Percentiles rank a stretch among this genome's conserved stretches.
Conservation (phyloP, 1,140 invertebrate genomes). For the Conus betulinus region DNA sequence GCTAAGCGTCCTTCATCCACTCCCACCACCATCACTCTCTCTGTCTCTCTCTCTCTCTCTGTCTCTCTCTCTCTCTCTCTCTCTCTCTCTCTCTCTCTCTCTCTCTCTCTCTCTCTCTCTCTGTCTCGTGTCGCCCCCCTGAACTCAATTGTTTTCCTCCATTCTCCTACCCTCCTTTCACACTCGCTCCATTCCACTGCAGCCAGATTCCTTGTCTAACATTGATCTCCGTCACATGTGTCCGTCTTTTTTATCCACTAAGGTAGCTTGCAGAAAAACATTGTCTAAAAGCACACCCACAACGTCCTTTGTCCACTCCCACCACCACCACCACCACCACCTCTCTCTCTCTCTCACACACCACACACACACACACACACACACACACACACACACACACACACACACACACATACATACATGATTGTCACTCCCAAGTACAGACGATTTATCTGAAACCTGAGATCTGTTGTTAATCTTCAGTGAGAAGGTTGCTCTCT, state of each 20-base stretch:
- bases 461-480: too few relatives aligned
- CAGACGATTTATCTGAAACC: neutral
- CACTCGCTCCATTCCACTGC: neutral
- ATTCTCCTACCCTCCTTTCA: neutral
- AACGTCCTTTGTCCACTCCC: neutral
- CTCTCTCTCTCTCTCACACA: too few relatives aligned
- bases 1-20: neutral
- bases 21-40: neutral
- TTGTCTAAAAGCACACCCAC: too few relatives aligned
- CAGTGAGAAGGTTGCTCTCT: too few relatives aligned
- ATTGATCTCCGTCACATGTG: neutral
- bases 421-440: neutral
- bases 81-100: conserved; percentile 11
- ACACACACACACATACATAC: neutral
- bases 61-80: conserved; percentile 15
- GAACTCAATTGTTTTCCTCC: neutral
- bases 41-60: conserved; percentile 11
- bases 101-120: conserved; percentile 2
- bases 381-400: neutral
- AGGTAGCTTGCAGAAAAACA: too few relatives aligned
- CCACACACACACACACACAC: too few relatives aligned
- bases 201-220: neutral
- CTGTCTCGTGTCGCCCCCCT: neutral
- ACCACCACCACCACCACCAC: neutral
- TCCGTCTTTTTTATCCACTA: too few relatives aligned